phyloP scores from a whole-genome alignment of 2,113 vertebrate genomes.

The Scatophagus argus region DNA sequence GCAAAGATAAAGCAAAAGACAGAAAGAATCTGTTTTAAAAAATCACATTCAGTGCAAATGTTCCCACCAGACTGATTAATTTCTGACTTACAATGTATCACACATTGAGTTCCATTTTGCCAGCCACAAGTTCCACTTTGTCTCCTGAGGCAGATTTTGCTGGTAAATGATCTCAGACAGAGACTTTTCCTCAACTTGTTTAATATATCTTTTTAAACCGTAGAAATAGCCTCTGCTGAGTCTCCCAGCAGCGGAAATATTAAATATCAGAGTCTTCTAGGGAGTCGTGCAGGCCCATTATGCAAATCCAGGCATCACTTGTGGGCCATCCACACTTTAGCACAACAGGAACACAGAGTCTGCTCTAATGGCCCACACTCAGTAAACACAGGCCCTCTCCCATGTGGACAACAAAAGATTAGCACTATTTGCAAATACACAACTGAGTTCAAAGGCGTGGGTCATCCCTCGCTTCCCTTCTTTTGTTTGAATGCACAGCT shows the following conservation, averaged over 20 bases:
- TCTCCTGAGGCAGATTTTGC: background rate
- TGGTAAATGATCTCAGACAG: background rate
- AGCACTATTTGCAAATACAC: conserved; percentile 83
- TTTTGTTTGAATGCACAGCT: conserved; percentile 57
- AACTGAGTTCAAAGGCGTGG: conserved; percentile 82
- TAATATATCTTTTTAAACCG: background rate
- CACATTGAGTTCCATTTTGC: background rate
- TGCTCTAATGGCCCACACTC: conserved; percentile 72
- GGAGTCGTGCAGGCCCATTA: conserved; percentile 66
- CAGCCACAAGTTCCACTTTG: background rate
- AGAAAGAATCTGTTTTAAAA: background rate
- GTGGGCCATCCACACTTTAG: conserved; percentile 74
- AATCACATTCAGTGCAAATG: background rate
- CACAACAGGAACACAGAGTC: conserved; percentile 67
- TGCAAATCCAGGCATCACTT: conserved; percentile 72
- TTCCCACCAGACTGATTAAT: background rate
- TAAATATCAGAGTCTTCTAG: conserved; percentile 41
- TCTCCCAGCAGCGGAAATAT: conserved; percentile 28
- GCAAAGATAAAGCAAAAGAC: background rate
- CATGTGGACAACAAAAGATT: conserved; percentile 85
- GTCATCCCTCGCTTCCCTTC: conserved; percentile 70
- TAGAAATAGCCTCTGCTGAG: background rate
- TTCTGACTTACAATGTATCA: background rate
- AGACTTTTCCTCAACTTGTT: background rate
- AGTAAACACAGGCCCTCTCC: conserved; percentile 77